A percentile compares a stretch with the other conserved stretches of the same genome.
Conservation (phyloP, 2,888 invertebrate species). For the Nasonovia ribisnigri region DNA sequence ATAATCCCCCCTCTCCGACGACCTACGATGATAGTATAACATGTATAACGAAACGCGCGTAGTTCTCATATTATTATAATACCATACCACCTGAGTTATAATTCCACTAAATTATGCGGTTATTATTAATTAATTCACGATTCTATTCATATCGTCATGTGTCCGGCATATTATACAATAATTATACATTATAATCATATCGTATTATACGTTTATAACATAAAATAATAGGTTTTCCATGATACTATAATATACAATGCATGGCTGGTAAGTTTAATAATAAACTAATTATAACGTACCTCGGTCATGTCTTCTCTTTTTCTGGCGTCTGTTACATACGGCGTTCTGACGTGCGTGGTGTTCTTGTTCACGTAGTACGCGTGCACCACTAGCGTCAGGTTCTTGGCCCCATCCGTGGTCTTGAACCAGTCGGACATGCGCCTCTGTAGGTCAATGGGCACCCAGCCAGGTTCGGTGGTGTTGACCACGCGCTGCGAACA, state of each 20-base stretch:
- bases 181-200: not conserved
- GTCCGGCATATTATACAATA: not conserved
- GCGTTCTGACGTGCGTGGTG: constrained; percentile 35
- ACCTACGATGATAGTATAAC: not conserved
- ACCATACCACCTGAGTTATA: not conserved
- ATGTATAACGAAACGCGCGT: not conserved
- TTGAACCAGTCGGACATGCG: constrained; percentile 51
- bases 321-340: constrained; percentile 59
- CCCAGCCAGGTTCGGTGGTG: constrained; percentile 46
- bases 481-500: constrained; percentile 30
- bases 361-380: constrained; percentile 7
- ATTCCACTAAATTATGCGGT: not conserved
- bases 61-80: not conserved
- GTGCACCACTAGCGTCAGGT: constrained; percentile 46
- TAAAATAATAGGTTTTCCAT: not conserved
- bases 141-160: not conserved
- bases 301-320: constrained; percentile 55
- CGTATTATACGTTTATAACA: not conserved
- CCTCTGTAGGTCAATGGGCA: constrained; percentile 46
- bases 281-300: constrained; percentile 35
- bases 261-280: not conserved
- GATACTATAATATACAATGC: not conserved
- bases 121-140: not conserved
- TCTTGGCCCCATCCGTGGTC: constrained; percentile 42
- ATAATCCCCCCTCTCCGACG: not conserved